Conservation (phyloP, 2,888 invertebrate species). For the Sialis lutaria region DNA sequence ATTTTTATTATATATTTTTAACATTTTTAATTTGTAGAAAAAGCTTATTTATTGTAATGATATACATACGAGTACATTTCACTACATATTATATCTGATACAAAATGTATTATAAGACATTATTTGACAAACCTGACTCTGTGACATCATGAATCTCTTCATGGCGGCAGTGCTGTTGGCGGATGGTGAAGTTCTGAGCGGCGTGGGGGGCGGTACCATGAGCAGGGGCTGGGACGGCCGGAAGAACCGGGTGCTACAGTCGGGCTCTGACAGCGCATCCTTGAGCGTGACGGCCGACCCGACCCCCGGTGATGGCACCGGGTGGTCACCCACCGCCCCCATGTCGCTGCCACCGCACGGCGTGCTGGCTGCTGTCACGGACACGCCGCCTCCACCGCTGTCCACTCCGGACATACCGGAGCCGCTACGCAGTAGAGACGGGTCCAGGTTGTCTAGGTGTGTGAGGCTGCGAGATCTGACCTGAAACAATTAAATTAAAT, state of each 20-base stretch:
- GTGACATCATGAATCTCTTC: conserved; percentile 34
- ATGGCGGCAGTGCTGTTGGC: conserved; percentile 12
- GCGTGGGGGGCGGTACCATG: conserved; percentile 17
- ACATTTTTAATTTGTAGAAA: too few species aligned
- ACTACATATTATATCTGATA: too few species aligned
- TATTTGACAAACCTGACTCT: conserved; percentile 32
- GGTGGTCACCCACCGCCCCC: neutral
- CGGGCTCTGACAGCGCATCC: conserved; percentile 25
- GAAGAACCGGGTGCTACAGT: conserved; percentile 15
- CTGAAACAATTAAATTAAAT: conserved; percentile 25
- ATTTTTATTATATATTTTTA: too few species aligned
- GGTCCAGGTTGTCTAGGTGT: conserved; percentile 49
- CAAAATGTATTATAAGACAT: too few species aligned
- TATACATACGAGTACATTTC: too few species aligned
- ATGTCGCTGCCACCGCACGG: neutral
- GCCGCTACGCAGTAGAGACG: conserved; percentile 16
- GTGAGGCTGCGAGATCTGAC: conserved; percentile 56
- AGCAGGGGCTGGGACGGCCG: neutral
- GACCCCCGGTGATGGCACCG: conserved; percentile 21
- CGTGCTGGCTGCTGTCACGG: too few species aligned
- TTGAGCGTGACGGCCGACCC: conserved; percentile 18
- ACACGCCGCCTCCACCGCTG: conserved; percentile 1
- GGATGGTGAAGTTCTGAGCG: conserved; percentile 18
- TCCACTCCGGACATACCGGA: neutral
- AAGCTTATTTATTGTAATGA: too few species aligned